These are phyloP conservation scores for Hirudo medicinalis DNA, from an alignment of 1,140 invertebrate genomes.

Conservation along the genomic window DNA sequence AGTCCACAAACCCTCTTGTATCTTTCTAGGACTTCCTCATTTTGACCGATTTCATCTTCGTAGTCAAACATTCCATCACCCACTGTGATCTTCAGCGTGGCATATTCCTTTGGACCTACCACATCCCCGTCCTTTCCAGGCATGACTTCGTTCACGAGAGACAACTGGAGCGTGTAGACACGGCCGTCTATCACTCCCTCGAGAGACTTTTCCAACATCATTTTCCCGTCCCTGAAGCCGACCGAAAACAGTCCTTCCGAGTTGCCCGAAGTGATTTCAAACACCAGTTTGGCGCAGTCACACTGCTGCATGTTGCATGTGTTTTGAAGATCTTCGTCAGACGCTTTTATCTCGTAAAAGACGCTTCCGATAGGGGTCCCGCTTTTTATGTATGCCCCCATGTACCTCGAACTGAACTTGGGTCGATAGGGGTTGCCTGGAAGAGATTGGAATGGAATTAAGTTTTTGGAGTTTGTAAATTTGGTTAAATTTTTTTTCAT, in stretches of 20 bases:
- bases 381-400: background rate
- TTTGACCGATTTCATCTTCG: background rate
- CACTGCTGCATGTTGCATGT: too few relatives aligned
- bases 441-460: background rate
- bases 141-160: background rate
- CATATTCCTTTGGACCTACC: conserved; percentile 3
- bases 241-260: background rate
- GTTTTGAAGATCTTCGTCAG: too few relatives aligned
- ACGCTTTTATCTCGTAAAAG: too few relatives aligned
- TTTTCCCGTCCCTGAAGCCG: background rate
- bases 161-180: background rate
- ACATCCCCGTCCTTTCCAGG: background rate
- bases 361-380: background rate
- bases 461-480: too few relatives aligned
- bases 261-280: background rate
- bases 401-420: background rate
- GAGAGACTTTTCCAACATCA: background rate
- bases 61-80: background rate
- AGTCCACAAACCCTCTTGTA: background rate
- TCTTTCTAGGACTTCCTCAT: background rate
- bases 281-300: too few relatives aligned
- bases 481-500: too few relatives aligned
- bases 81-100: background rate
- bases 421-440: conserved; percentile 9
- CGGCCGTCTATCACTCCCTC: background rate